Evolutionary conservation across 2,888 invertebrate species (phyloP).

Genomic region (Trichopria drosophilae): DNA sequence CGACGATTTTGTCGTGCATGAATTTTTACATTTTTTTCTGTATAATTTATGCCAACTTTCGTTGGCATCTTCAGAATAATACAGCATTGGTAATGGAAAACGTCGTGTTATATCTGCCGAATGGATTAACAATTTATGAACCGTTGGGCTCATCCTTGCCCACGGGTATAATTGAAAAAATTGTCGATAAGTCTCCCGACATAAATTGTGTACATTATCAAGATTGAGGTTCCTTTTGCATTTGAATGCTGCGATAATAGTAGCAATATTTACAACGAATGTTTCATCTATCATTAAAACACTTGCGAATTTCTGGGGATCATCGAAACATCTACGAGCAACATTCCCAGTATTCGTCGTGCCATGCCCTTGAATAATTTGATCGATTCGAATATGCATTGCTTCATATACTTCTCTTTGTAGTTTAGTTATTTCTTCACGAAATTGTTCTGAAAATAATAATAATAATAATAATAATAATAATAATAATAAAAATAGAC

Average conservation of each 20-base stretch:
- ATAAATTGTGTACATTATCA: background rate
- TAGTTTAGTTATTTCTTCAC: background rate
- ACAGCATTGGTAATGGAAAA: slow-evolving; percentile 4
- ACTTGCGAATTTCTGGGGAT: slow-evolving; percentile 1
- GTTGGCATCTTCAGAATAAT: slow-evolving; percentile 1
- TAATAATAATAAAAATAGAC: too few species aligned
- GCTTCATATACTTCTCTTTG: background rate
- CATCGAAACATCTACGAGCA: slow-evolving; percentile 1
- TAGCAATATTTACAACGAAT: slow-evolving; percentile 1
- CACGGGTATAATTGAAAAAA: slow-evolving; percentile 1
- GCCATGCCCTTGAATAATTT: background rate
- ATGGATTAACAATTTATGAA: background rate
- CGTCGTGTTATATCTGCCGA: background rate
- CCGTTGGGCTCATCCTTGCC: slow-evolving; percentile 2
- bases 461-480: too few species aligned
- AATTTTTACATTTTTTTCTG: too few species aligned
- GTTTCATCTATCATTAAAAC: background rate
- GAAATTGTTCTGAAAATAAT: too few species aligned
- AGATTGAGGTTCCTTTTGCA: background rate
- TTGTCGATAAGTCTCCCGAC: slow-evolving; percentile 1
- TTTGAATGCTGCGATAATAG: slow-evolving; percentile 2
- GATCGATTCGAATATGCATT: background rate
- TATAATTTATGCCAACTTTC: slow-evolving; percentile 5
- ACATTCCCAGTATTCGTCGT: slow-evolving; percentile 9
- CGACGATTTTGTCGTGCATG: too few species aligned